Conservation (phyloP, 2,888 invertebrate genomes). For the Pristionchus japonicus region DNA sequence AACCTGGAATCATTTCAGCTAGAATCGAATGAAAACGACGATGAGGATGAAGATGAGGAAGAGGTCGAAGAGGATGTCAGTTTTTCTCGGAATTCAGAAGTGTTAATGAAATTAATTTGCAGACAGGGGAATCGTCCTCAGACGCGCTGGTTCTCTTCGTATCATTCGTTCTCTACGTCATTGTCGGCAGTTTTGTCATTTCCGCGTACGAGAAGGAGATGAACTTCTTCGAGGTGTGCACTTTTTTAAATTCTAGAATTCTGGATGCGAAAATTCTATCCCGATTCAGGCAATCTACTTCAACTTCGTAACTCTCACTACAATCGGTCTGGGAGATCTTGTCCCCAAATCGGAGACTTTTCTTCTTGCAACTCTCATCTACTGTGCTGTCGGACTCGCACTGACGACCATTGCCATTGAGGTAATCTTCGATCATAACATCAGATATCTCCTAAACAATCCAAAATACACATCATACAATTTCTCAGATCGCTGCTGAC, state of each 20-base stretch:
- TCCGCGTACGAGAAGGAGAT: conserved; percentile 70
- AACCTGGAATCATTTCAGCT: background rate
- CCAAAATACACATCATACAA: too few relatives aligned
- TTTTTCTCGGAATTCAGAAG: background rate
- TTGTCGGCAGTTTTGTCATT: conserved; percentile 67
- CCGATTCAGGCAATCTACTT: conserved; percentile 68
- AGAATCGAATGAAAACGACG: background rate
- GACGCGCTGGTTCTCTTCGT: conserved; percentile 66
- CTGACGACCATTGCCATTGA: conserved; percentile 72
- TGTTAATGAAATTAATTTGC: too few relatives aligned
- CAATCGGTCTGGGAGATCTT: conserved; percentile 72
- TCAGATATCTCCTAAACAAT: too few relatives aligned
- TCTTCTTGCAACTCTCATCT: conserved; percentile 65
- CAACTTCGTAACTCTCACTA: conserved; percentile 72
- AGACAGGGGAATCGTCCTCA: conserved; percentile 36
- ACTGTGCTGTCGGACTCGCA: conserved; percentile 70
- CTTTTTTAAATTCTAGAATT: too few relatives aligned
- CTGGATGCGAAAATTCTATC: too few relatives aligned
- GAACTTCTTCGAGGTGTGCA: conserved; percentile 64
- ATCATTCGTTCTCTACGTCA: conserved; percentile 69
- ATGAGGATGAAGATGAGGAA: conserved; percentile 28
- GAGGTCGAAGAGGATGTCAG: conserved; percentile 17
- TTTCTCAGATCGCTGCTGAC: conserved; percentile 71
- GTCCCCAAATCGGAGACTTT: conserved; percentile 65
- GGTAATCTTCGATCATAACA: too few relatives aligned